A percentile compares a stretch with the other conserved stretches of the same genome.
These are phyloP conservation scores for Hipparchia semele DNA, from an alignment of 2,888 invertebrate species.

Conservation along the genomic window DNA sequence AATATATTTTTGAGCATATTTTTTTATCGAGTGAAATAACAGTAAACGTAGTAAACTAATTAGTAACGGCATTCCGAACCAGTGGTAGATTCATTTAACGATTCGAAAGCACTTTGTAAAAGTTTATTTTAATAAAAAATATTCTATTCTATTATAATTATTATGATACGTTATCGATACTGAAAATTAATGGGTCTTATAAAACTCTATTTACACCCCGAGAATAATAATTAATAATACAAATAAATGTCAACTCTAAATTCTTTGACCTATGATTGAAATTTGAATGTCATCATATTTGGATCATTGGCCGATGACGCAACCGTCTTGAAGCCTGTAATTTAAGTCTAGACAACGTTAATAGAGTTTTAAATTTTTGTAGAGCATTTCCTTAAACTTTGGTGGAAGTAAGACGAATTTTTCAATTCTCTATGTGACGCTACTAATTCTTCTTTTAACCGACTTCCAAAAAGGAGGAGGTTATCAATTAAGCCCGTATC, in stretches of 20 bases:
- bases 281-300: constrained; percentile 17
- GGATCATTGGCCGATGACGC: constrained; percentile 40
- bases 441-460: too few species aligned
- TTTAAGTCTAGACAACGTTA: constrained; percentile 40
- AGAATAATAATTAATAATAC: constrained; percentile 3
- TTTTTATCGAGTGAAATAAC: too few species aligned
- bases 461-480: too few species aligned
- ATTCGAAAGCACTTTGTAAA: too few species aligned
- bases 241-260: constrained; percentile 22
- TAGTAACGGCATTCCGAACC: too few species aligned
- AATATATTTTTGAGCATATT: too few species aligned
- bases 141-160: background rate
- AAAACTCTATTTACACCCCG: background rate
- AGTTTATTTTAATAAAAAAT: too few species aligned
- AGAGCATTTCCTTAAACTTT: background rate
- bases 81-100: too few species aligned
- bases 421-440: too few species aligned
- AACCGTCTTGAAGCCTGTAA: constrained; percentile 39
- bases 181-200: background rate
- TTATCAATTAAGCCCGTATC: too few species aligned
- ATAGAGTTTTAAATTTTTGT: constrained; percentile 9
- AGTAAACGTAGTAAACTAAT: too few species aligned
- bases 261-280: constrained; percentile 19
- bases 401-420: background rate
- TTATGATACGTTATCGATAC: background rate